Percentiles rank a stretch among this genome's conserved stretches.
phyloP scores from a whole-genome alignment of 2,888 invertebrate species.

The Cartodere bifasciata region DNA sequence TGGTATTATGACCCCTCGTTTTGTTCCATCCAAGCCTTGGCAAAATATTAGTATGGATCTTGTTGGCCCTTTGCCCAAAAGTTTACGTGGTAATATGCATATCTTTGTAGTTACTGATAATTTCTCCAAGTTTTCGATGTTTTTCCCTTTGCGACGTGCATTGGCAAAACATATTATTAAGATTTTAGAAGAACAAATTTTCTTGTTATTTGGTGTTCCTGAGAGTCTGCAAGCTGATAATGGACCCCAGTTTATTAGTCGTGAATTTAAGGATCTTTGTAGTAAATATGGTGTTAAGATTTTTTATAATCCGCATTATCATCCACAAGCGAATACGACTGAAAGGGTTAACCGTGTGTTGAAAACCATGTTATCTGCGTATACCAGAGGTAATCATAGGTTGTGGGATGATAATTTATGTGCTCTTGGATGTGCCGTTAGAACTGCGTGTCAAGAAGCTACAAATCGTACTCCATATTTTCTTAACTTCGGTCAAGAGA shows the following conservation, averaged over 20 bases:
- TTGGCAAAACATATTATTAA: constrained; percentile 11
- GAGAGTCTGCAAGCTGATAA: constrained; percentile 19
- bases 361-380: constrained; percentile 22
- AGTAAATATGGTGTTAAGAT: constrained; percentile 11
- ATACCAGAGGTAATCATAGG: constrained; percentile 17
- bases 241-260: constrained; percentile 17
- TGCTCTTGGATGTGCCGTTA: constrained; percentile 14
- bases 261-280: constrained; percentile 10
- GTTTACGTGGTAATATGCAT: constrained; percentile 10
- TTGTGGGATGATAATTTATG: constrained; percentile 14
- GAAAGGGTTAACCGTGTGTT: constrained; percentile 22
- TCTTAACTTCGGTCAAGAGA: constrained; percentile 14
- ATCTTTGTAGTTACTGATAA: constrained; percentile 14
- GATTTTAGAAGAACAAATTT: constrained; percentile 16
- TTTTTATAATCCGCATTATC: constrained; percentile 18
- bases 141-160: constrained; percentile 16
- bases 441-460: constrained; percentile 15
- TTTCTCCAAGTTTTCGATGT: constrained; percentile 16
- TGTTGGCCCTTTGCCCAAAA: constrained; percentile 12
- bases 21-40: constrained; percentile 11
- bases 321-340: constrained; percentile 22
- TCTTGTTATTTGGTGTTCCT: constrained; percentile 18
- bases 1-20: constrained; percentile 7
- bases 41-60: constrained; percentile 13
- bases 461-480: constrained; percentile 14